phyloP scores from a whole-genome alignment of 2,113 vertebrate genomes.

The Gulo gulo region DNA sequence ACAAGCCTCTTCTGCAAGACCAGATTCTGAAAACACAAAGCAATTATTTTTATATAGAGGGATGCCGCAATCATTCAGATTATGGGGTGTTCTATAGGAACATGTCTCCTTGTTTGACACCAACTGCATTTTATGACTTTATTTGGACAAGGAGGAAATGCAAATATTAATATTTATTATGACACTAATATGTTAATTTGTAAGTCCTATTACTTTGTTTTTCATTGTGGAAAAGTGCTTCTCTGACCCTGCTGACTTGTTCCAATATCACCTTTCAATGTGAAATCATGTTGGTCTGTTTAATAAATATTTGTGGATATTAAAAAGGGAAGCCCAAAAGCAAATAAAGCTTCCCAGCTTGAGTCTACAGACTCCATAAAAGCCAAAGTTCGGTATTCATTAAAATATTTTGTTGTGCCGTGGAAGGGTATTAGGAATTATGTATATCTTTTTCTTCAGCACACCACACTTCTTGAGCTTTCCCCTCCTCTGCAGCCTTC shows the following conservation, averaged over 20 bases:
- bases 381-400: constrained; percentile 79
- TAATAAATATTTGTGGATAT: constrained; percentile 83
- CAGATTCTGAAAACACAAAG: constrained; percentile 88
- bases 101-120: constrained; percentile 80
- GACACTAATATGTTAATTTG: constrained; percentile 82
- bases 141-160: constrained; percentile 83
- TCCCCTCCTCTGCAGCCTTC: constrained; percentile 75
- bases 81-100: constrained; percentile 83
- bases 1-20: constrained; percentile 90
- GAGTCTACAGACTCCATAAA: constrained; percentile 66
- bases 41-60: constrained; percentile 89
- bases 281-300: constrained; percentile 73
- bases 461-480: constrained; percentile 74
- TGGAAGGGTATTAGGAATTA: constrained; percentile 82
- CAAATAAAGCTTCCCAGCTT: constrained; percentile 80
- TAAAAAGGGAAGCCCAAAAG: constrained; percentile 59
- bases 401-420: constrained; percentile 77
- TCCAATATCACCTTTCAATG: constrained; percentile 67
- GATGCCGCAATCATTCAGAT: constrained; percentile 85
- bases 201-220: constrained; percentile 75
- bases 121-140: constrained; percentile 83
- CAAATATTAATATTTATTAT: constrained; percentile 85
- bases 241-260: constrained; percentile 77
- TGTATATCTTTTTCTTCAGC: constrained; percentile 82
- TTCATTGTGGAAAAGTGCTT: constrained; percentile 72